Evolutionary conservation across 2,113 vertebrate species (phyloP).

Genomic region (Megaceryle maxima): DNA sequence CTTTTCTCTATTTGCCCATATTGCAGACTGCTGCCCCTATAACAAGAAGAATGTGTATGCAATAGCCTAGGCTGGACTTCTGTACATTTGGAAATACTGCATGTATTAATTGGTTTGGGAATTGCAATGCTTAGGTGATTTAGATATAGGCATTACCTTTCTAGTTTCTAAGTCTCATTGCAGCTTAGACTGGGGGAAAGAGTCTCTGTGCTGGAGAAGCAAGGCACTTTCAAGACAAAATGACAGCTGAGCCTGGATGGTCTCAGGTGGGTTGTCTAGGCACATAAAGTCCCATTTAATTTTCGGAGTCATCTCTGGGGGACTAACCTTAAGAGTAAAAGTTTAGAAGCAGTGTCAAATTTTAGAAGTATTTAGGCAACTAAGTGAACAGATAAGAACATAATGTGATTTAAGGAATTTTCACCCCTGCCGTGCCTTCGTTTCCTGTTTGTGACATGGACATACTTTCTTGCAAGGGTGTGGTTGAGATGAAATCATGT

Average conservation of each 20-base stretch:
- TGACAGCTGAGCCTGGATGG: background rate
- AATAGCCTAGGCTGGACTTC: background rate
- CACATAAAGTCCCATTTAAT: background rate
- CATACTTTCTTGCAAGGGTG: background rate
- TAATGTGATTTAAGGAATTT: background rate
- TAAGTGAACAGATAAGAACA: background rate
- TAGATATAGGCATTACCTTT: background rate
- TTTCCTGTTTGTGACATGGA: background rate
- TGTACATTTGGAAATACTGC: background rate
- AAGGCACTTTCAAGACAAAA: background rate
- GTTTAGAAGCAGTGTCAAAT: background rate
- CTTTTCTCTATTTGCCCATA: background rate
- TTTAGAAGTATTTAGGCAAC: background rate
- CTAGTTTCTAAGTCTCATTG: background rate
- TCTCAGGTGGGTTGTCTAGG: background rate
- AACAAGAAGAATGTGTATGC: background rate
- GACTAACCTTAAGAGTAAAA: background rate
- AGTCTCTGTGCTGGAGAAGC: background rate
- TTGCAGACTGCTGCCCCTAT: background rate
- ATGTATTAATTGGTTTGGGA: background rate
- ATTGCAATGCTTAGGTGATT: background rate
- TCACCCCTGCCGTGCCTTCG: background rate
- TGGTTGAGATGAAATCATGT: background rate
- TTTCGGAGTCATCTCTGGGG: background rate
- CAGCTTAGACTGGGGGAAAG: background rate